Conservation (phyloP, 35 echinoderm and acorn worm species). For the Apostichopus japonicus region DNA sequence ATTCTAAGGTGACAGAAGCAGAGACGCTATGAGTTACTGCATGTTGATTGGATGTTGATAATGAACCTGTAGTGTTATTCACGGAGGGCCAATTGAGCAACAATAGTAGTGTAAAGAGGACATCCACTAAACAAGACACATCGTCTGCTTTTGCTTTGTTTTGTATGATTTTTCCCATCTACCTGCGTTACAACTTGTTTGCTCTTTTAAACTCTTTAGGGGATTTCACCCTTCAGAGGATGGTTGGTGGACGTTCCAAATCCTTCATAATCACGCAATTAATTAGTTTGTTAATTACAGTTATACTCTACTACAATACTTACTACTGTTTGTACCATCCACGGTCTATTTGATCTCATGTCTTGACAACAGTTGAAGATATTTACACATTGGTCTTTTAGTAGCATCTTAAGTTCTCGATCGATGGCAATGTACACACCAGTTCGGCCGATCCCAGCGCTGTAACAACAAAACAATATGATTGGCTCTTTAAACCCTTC, state of each 20-base stretch:
- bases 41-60: neutral
- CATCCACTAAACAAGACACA: no score
- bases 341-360: conserved; percentile 49
- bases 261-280: no score
- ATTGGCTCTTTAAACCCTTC: no score
- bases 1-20: no score
- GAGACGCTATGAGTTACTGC: neutral
- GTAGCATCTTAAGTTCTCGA: conserved; percentile 15
- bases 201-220: neutral
- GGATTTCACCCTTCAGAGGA: neutral
- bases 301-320: neutral
- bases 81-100: neutral
- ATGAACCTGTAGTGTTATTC: neutral
- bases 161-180: no score
- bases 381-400: neutral
- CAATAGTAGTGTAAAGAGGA: no score
- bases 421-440: conserved; percentile 55
- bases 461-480: neutral
- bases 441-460: conserved; percentile 49
- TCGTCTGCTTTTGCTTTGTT: no score
- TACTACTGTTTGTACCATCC: conserved; percentile 58
- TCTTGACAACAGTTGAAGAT: conserved; percentile 54
- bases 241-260: no score
- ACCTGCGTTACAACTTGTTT: no score
- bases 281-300: no score